These are phyloP conservation scores for Scaptomyza cyrtandrae DNA, from an alignment of 2,888 invertebrate species.

Conservation along the genomic window DNA sequence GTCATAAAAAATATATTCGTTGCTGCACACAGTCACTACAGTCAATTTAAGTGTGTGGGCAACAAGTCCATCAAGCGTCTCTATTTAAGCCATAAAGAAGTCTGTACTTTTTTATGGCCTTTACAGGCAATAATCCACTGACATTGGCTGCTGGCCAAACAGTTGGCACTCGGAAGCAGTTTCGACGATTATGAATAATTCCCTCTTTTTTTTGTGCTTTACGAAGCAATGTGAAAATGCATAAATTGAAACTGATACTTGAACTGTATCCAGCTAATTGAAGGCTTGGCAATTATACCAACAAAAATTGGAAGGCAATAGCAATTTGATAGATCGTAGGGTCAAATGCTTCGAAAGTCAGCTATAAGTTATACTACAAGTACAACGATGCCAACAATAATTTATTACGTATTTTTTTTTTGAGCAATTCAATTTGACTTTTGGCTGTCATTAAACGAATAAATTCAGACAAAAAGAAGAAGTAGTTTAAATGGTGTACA, in stretches of 20 bases:
- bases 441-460: conserved; percentile 49
- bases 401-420: conserved; percentile 23
- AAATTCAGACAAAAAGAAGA: conserved; percentile 19
- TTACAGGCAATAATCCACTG: conserved; percentile 66
- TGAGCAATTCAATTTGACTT: conserved; percentile 68
- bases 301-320: conserved; percentile 19
- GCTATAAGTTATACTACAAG: conserved; percentile 20
- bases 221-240: conserved; percentile 56
- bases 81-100: conserved; percentile 14
- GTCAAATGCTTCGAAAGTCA: conserved; percentile 15
- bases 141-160: conserved; percentile 70
- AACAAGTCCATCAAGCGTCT: conserved; percentile 41
- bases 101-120: conserved; percentile 23
- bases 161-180: conserved; percentile 69
- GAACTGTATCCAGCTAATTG: conserved; percentile 75
- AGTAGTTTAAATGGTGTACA: background rate
- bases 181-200: conserved; percentile 69
- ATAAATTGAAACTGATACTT: conserved; percentile 74
- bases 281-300: conserved; percentile 43
- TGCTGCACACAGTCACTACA: background rate
- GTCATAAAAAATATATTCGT: background rate
- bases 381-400: conserved; percentile 32
- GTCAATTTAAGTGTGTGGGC: conserved; percentile 6
- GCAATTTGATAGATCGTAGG: conserved; percentile 54
- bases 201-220: conserved; percentile 17